Base-by-base conservation (phyloP, 2,888 invertebrate species). In the Idaea aversata region DNA sequence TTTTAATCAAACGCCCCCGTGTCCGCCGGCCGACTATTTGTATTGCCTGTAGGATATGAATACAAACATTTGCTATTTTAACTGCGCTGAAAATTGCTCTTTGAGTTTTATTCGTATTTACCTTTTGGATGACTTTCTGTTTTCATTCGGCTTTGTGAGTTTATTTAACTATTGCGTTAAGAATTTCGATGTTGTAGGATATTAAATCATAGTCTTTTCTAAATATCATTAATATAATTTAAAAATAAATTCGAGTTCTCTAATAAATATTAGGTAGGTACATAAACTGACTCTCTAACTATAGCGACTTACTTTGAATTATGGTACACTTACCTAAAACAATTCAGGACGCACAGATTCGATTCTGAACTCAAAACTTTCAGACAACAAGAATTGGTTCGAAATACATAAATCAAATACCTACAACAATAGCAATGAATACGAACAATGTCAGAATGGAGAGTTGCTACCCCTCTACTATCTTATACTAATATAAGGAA, bases 1-100 rank as follows among this genome's bases (percentile, higher is more conserved):
- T 89, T 90, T 82, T 88, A 88, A 90, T 91, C 88, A 85, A 81
- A 86, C 89, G 83, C 88, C 90, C 85, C 84, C 88, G 79, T 78
- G 72, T 67, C 69, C 71, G 70, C 62, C 65, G 66, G 66, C 67
- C 68, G 70, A 70, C 75, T 72, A 64, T 67, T 66, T 64, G 35
- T 66, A 61, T 35, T 61, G 57, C 13, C 59, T 13, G 47, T 47
- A 59, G 15, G 1, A 72, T 61, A 69, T 57, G 58, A 62, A 57
- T 34, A 62, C 63, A 61, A 35, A 64, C 66, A 66, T 63, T 63
- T 61, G 59, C 47, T 13, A 47, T 47, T 47, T 47, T 47, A 47
- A 47, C 47, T 7, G 47, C 47, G 47, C 47, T 47, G 47, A 47
- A 47, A 47, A 47, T 47, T 47, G 47, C 47, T 10, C 47, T 47